These are phyloP conservation scores for Nycticorax nycticorax DNA, from an alignment of 2,113 vertebrate genomes.

Conservation along the genomic window DNA sequence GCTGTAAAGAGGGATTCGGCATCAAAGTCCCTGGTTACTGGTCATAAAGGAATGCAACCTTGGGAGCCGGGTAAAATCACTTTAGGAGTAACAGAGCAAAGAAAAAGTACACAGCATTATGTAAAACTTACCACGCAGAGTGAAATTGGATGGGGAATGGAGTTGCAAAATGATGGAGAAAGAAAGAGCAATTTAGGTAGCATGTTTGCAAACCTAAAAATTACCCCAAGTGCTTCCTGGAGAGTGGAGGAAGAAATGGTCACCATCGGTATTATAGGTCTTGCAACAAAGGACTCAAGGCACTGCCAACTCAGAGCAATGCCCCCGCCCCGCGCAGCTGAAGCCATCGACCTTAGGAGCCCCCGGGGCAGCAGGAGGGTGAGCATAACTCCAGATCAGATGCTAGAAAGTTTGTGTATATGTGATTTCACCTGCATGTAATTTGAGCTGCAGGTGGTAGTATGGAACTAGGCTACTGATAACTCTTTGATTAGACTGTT, in stretches of 20 bases:
- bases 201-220: not conserved
- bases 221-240: not conserved
- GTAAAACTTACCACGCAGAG: not conserved
- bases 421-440: not conserved
- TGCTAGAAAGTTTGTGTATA: not conserved
- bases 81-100: not conserved
- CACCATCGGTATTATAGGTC: fast-evolving
- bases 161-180: not conserved
- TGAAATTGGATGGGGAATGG: not conserved
- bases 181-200: not conserved
- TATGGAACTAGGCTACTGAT: not conserved
- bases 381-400: fast-evolving
- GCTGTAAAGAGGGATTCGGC: not conserved
- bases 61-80: not conserved
- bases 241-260: not conserved
- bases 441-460: not conserved
- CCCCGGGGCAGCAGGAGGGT: not conserved
- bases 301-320: not conserved
- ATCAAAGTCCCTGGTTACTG: not conserved
- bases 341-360: not conserved
- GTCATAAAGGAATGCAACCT: not conserved
- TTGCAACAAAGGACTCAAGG: not conserved
- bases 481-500: not conserved
- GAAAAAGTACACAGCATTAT: not conserved
- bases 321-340: fast-evolving